These are phyloP conservation scores for Alaudala cheleensis DNA, from an alignment of 2,113 vertebrate species.

Conservation along the genomic window DNA sequence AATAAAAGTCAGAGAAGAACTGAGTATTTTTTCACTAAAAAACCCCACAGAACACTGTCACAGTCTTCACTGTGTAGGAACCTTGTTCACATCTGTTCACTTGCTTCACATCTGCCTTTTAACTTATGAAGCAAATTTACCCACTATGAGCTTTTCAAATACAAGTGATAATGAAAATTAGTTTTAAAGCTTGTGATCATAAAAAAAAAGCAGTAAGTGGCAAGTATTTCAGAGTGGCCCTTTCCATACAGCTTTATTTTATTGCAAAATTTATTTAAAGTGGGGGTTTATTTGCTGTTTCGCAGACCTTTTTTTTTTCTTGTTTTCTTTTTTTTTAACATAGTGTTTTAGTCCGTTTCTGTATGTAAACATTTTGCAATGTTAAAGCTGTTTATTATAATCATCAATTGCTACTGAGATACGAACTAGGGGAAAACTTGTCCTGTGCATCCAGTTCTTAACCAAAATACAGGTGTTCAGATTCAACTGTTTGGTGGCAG, in stretches of 20 bases:
- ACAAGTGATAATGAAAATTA: neutral
- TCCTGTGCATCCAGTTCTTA: neutral
- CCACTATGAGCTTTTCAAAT: neutral
- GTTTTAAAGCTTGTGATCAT: neutral
- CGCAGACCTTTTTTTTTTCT: fast-evolving
- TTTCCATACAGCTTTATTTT: neutral
- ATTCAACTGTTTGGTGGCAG: neutral
- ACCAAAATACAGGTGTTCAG: neutral
- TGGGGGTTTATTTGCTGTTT: fast-evolving
- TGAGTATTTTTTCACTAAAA: neutral
- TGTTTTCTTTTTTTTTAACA: too few species aligned
- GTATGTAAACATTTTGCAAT: neutral
- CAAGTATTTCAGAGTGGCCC: neutral
- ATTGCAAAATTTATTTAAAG: neutral
- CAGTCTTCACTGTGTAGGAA: neutral
- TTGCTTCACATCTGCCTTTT: neutral
- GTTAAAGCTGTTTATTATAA: neutral
- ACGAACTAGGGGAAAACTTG: neutral
- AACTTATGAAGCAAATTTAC: neutral
- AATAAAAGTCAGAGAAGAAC: neutral
- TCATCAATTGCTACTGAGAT: neutral
- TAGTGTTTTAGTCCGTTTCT: neutral
- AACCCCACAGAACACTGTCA: fast-evolving
- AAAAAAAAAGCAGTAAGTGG: neutral
- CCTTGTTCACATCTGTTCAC: too few species aligned